These are phyloP conservation scores for Microplitis mediator DNA, from an alignment of 1,140 invertebrate genomes.

Conservation along the genomic window DNA sequence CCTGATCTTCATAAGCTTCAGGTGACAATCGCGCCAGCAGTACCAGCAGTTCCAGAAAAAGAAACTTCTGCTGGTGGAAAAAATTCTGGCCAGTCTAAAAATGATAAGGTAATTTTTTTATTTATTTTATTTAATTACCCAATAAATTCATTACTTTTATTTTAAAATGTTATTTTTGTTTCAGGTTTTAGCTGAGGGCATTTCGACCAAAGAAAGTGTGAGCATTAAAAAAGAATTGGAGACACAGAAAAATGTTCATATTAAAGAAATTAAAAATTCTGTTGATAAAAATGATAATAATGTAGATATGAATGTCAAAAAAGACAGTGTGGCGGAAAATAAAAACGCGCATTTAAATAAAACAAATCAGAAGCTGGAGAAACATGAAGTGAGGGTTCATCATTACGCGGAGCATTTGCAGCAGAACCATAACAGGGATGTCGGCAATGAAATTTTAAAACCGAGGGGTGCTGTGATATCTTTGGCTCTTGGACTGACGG, in stretches of 20 bases:
- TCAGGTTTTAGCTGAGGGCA: not conserved
- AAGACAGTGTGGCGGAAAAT: conserved; percentile 26
- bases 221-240: conserved; percentile 26
- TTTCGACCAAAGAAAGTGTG: not conserved
- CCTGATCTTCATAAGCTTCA: not conserved
- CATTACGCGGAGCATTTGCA: conserved; percentile 45
- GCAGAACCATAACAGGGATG: conserved; percentile 62
- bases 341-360: conserved; percentile 31
- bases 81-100: conserved; percentile 33
- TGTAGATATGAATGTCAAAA: conserved; percentile 13
- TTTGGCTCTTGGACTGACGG: conserved; percentile 68
- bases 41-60: conserved; percentile 2
- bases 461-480: conserved; percentile 85
- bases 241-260: conserved; percentile 17
- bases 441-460: conserved; percentile 67
- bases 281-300: conserved; percentile 14
- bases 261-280: not conserved
- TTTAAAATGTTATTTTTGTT: not conserved
- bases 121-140: too few species aligned
- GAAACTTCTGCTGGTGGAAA: not conserved
- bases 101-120: conserved; percentile 29
- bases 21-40: conserved; percentile 23
- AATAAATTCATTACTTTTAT: not conserved
- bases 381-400: conserved; percentile 44
- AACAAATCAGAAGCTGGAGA: conserved; percentile 37